A percentile compares a stretch with the other conserved stretches of the same genome.
phyloP scores from a whole-genome alignment of 2,888 invertebrate genomes.

The Caenorhabditis panamensis region DNA sequence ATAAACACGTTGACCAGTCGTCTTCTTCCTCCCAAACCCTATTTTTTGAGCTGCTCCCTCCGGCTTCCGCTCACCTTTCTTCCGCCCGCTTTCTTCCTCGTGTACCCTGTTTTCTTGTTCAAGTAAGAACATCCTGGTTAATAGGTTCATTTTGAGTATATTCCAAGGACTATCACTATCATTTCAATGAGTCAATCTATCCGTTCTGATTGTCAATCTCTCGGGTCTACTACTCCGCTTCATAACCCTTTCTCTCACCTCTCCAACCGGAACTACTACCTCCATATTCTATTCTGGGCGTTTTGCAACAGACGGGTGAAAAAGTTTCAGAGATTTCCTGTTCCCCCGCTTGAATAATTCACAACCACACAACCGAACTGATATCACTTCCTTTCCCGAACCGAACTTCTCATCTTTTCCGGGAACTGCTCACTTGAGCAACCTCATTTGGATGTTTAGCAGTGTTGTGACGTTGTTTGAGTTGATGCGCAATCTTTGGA shows the following conservation, averaged over 20 bases:
- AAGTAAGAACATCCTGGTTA: no score
- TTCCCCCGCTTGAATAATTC: slow-evolving; percentile 26
- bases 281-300: slow-evolving; percentile 1
- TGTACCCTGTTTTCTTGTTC: neutral
- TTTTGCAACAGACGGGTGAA: neutral
- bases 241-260: neutral
- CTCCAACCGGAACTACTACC: neutral
- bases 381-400: slow-evolving; percentile 33
- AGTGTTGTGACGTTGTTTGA: slow-evolving; percentile 40
- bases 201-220: slow-evolving; percentile 2
- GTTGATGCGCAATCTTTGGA: slow-evolving; percentile 34
- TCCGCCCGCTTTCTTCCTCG: neutral
- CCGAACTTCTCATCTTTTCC: neutral
- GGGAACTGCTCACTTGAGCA: neutral
- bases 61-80: neutral
- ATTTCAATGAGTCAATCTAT: neutral
- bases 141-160: neutral
- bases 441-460: slow-evolving; percentile 1
- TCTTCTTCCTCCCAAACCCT: neutral
- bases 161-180: neutral
- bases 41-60: neutral
- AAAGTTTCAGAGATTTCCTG: neutral
- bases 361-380: slow-evolving; percentile 4
- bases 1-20: slow-evolving; percentile 16
- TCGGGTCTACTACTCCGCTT: neutral